Conservation (phyloP, 2,797 vertebrate genomes). For the Gobionotothen gibberifrons region DNA sequence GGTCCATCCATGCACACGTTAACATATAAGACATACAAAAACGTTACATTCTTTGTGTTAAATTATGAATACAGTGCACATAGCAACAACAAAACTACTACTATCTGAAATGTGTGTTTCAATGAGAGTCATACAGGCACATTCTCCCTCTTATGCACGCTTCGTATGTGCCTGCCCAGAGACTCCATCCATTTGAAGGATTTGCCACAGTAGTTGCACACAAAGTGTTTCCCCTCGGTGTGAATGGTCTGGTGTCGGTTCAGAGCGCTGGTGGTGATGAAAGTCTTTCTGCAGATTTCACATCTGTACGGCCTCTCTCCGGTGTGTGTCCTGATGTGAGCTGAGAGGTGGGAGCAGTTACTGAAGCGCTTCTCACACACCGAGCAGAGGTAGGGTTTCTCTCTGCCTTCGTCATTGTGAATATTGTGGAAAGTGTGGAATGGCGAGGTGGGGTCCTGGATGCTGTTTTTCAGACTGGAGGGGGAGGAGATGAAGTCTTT, state of each 20-base stretch:
- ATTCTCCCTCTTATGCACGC: slow-evolving; percentile 69
- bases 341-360: slow-evolving; percentile 78
- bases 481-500: slow-evolving; percentile 73
- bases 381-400: slow-evolving; percentile 76
- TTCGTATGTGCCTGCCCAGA: slow-evolving; percentile 70
- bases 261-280: slow-evolving; percentile 77
- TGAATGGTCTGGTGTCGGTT: slow-evolving; percentile 82
- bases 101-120: background rate
- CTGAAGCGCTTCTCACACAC: slow-evolving; percentile 79
- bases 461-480: slow-evolving; percentile 35
- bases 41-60: slow-evolving; percentile 32
- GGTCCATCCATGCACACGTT: slow-evolving; percentile 44
- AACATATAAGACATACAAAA: slow-evolving; percentile 15
- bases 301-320: slow-evolving; percentile 80
- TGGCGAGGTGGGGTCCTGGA: slow-evolving; percentile 60
- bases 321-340: slow-evolving; percentile 81
- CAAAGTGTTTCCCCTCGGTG: slow-evolving; percentile 76
- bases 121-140: slow-evolving; percentile 38
- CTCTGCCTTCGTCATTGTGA: slow-evolving; percentile 64
- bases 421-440: slow-evolving; percentile 66
- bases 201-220: slow-evolving; percentile 73
- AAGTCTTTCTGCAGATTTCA: slow-evolving; percentile 78
- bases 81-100: slow-evolving; percentile 7
- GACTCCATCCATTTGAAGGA: slow-evolving; percentile 83
- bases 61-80: background rate